Base-by-base conservation (phyloP, 2,113 vertebrate genomes). In the Coptodon bakossiorum region DNA sequence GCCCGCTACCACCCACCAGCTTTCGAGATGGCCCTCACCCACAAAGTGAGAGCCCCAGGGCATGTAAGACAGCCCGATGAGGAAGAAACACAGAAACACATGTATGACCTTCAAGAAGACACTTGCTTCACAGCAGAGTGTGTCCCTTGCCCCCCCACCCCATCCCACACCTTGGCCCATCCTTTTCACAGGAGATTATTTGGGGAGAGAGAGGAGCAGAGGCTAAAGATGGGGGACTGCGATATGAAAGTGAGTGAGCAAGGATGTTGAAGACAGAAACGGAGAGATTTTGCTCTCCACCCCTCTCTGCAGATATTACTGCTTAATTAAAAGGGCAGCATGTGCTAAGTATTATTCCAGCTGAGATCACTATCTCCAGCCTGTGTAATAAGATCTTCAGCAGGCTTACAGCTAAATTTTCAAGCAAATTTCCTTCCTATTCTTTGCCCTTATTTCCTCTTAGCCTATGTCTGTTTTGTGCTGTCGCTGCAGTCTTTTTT, bases 291-390 rank as follows among this genome's bases (percentile, higher is more conserved):
- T 92, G 91, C 95, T 96, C 91, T 93, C 95, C 93, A 94, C 92
- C 91, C 94, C 94, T 95, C 92, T 95, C 93, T 86, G 92, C 93
- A 94, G 94, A 95, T 96, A 96, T 94, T 95, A 95, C 93, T 97
- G 97, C 97, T 98, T 98, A 98, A 98, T 99, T 98, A 98, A 99
- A 99, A 98, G 97, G 97, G 96, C 97, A 97, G 97, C 97, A 98
- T 98, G 97, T 98, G 98, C 97, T 98, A 98, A 98, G 97, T 98
- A 98, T 98, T 98, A 98, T 98, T 98, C 97, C 97, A 97, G 97
- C 97, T 96, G 96, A 97, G 98, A 98, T 98, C 97, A 96, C 96
- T 98, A 98, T 99, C 97, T 95, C 94, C 95, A 94, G 95, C 95
- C 97, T 97, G 95, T 97, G 98, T 97, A 98, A 98, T 96, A 97